These are phyloP conservation scores for Rhinogobio ventralis DNA, from an alignment of 2,797 vertebrate species.

Conservation along the genomic window DNA sequence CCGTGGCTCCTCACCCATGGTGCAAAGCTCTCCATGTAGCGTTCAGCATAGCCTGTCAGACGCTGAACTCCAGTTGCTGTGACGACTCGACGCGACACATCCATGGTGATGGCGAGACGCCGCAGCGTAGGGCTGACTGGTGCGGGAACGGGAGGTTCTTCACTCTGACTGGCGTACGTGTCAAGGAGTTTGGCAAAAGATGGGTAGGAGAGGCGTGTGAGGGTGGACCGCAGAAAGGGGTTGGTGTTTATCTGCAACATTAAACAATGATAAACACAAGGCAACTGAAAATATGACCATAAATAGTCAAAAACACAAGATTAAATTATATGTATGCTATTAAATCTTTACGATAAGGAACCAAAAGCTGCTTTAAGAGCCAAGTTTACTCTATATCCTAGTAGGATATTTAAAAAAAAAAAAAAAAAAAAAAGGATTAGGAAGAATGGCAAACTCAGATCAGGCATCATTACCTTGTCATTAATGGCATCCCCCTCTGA, in stretches of 20 bases:
- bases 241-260: constrained; percentile 79
- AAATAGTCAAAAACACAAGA: not conserved
- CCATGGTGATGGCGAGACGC: constrained; percentile 86
- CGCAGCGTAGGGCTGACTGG: constrained; percentile 76
- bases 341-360: not conserved
- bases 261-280: not conserved
- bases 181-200: constrained; percentile 85
- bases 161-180: constrained; percentile 68
- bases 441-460: not conserved
- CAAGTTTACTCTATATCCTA: not conserved
- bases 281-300: not conserved
- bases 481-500: constrained; percentile 84
- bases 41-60: constrained; percentile 80
- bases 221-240: constrained; percentile 73
- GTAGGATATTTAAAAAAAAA: not conserved
- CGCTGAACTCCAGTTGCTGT: constrained; percentile 82
- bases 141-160: constrained; percentile 36
- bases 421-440: not conserved
- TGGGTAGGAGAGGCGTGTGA: constrained; percentile 80
- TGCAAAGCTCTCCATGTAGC: constrained; percentile 87
- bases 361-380: not conserved
- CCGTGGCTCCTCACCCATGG: constrained; percentile 88
- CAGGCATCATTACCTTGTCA: constrained; percentile 63
- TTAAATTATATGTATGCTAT: not conserved
- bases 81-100: constrained; percentile 84